These are phyloP conservation scores for Cryptotis parvus DNA, from an alignment of 2,113 vertebrate species.

Conservation along the genomic window DNA sequence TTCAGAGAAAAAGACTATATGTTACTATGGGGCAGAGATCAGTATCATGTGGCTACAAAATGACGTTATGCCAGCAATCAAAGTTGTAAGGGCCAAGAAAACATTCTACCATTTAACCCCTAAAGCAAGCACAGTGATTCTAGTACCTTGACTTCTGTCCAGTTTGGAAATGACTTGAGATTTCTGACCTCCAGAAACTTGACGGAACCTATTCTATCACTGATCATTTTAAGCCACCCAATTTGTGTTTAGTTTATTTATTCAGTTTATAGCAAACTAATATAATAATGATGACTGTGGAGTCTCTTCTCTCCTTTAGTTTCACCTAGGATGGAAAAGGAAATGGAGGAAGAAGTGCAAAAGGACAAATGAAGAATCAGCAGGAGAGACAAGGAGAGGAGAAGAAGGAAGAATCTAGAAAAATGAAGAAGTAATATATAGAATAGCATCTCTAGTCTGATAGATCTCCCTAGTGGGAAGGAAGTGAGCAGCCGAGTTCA, in stretches of 20 bases:
- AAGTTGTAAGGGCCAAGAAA: background rate
- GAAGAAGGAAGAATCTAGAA: background rate
- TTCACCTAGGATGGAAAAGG: background rate
- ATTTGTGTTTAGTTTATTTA: background rate
- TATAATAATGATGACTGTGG: background rate
- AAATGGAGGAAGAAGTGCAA: background rate
- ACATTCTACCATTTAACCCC: background rate
- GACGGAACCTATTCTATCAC: background rate
- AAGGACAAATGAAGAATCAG: background rate
- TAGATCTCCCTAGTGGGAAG: background rate
- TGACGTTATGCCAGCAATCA: background rate
- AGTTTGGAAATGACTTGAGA: background rate
- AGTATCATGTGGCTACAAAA: background rate
- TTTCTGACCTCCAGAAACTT: conserved; percentile 6
- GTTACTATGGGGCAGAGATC: background rate
- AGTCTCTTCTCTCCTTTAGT: conserved; percentile 12
- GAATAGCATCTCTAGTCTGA: background rate
- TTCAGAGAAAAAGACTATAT: background rate
- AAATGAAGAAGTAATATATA: background rate
- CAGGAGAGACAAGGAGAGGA: background rate
- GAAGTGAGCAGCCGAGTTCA: too few relatives aligned
- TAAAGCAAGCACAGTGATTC: background rate
- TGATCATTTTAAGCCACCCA: background rate
- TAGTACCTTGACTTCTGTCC: background rate
- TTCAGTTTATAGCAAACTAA: background rate